phyloP scores from a whole-genome alignment of 2,797 vertebrate genomes.

The Poliocrania exsul region DNA sequence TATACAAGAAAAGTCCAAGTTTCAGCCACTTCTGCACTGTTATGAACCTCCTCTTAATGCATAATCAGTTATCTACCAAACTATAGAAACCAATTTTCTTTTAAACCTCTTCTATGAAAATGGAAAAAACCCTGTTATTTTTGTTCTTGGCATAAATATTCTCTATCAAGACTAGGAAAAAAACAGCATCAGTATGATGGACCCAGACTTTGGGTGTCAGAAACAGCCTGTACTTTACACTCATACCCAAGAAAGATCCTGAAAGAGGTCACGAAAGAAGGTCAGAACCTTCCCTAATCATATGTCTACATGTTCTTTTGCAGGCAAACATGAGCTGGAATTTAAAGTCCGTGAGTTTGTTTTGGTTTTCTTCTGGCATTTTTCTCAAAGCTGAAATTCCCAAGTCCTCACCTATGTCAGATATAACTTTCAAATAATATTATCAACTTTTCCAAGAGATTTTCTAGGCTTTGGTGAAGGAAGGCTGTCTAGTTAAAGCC shows the following conservation, averaged over 20 bases:
- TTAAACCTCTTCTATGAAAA: neutral
- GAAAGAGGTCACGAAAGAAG: neutral
- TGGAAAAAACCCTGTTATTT: neutral
- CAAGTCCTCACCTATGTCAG: neutral
- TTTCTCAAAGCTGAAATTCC: neutral
- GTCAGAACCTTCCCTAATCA: neutral
- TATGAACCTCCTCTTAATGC: neutral
- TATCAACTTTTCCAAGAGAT: neutral
- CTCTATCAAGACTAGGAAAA: neutral
- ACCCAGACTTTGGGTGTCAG: neutral
- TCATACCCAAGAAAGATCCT: neutral
- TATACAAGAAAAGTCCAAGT: neutral
- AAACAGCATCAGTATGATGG: fast-evolving
- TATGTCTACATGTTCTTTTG: neutral
- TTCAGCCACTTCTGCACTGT: neutral
- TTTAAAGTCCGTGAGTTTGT: neutral
- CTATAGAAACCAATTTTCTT: neutral
- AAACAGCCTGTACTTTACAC: neutral
- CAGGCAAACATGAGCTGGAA: neutral
- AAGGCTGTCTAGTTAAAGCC: neutral
- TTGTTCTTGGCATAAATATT: neutral
- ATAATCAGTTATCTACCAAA: neutral
- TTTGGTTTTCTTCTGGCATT: neutral
- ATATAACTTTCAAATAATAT: neutral
- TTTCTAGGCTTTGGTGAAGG: neutral